Evolutionary conservation across 1,140 invertebrate genomes (phyloP).

Genomic region (Microplitis demolitor): DNA sequence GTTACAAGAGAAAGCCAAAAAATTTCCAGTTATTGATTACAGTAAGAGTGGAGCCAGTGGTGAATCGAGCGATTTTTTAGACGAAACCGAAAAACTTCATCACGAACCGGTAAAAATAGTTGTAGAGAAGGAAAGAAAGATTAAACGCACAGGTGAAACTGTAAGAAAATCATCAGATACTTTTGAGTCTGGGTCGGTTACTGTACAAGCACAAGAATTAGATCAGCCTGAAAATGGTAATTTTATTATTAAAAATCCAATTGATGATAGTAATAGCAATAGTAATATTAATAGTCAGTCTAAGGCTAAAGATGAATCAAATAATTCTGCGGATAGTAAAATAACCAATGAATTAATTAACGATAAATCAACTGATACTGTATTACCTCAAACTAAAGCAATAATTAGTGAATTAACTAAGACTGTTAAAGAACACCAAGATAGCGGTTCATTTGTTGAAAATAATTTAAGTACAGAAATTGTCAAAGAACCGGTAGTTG

Average conservation of each 20-base stretch:
- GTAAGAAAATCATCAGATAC: conserved; percentile 11
- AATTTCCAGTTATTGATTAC: conserved; percentile 51
- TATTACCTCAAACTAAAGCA: not conserved
- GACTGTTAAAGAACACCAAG: not conserved
- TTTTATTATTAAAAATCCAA: not conserved
- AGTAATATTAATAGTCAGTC: not conserved
- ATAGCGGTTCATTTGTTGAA: not conserved
- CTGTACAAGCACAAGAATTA: not conserved
- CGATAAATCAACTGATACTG: not conserved
- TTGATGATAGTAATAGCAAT: not conserved
- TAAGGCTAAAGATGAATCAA: not conserved
- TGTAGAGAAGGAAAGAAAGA: conserved; percentile 40
- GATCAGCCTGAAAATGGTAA: not conserved
- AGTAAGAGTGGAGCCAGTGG: conserved; percentile 34
- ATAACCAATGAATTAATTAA: not conserved
- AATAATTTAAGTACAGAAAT: not conserved
- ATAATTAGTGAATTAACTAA: not conserved
- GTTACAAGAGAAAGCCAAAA: conserved; percentile 48
- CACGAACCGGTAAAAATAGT: conserved; percentile 35
- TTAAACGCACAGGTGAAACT: conserved; percentile 24
- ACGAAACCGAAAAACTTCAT: conserved; percentile 33
- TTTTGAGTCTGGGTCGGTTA: not conserved
- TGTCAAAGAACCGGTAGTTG: not conserved
- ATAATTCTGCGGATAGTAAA: not conserved
- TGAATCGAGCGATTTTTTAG: conserved; percentile 38